These are phyloP conservation scores for Euleptes europaea DNA, from an alignment of 2,113 vertebrate species.

Conservation along the genomic window DNA sequence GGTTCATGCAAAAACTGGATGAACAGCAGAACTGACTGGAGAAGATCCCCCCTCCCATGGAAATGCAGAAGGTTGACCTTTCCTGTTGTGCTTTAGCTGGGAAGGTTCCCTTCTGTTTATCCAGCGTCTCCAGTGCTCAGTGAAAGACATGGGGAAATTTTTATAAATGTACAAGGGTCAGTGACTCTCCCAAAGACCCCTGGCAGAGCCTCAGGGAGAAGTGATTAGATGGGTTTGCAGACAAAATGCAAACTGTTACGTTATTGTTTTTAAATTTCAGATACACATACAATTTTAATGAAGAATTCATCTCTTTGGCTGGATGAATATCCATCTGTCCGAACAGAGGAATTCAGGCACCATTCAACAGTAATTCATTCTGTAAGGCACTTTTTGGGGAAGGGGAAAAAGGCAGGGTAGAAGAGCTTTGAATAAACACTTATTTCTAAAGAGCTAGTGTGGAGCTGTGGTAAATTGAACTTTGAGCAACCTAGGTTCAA, in stretches of 20 bases:
- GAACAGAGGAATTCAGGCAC: too few species aligned
- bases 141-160: conserved; percentile 21
- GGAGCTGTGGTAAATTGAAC: too few species aligned
- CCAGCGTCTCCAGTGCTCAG: conserved; percentile 1
- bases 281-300: too few species aligned
- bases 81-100: conserved; percentile 47
- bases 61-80: conserved; percentile 6
- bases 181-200: conserved; percentile 8
- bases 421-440: too few species aligned
- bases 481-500: too few species aligned
- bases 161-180: conserved; percentile 15
- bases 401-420: too few species aligned
- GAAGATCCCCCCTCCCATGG: background rate
- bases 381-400: too few species aligned
- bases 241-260: background rate
- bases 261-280: background rate
- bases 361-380: background rate
- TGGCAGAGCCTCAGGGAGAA: background rate
- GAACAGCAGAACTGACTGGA: background rate
- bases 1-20: background rate
- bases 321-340: background rate
- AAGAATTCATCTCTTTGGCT: background rate
- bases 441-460: background rate
- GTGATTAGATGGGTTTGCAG: background rate
- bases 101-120: conserved; percentile 54